phyloP scores from a whole-genome alignment of 2,888 invertebrate genomes.

The Meta bourneti region DNA sequence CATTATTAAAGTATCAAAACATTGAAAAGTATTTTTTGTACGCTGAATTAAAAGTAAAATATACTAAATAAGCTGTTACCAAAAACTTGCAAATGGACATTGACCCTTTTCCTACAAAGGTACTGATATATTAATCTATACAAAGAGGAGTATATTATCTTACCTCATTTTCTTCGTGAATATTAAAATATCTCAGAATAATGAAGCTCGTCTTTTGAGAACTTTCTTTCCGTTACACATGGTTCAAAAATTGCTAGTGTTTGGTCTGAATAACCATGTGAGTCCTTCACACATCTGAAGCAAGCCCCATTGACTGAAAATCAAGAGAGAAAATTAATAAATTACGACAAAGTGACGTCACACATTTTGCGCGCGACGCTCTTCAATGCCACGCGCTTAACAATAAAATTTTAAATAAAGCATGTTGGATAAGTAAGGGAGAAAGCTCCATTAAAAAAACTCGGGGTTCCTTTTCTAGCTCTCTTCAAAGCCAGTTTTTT shows the following conservation, averaged over 20 bases:
- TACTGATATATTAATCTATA: too few relatives aligned
- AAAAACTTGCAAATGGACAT: too few relatives aligned
- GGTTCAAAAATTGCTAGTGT: neutral
- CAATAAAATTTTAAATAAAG: conserved; percentile 72
- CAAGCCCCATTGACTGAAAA: conserved; percentile 10
- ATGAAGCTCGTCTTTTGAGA: too few relatives aligned
- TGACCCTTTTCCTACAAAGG: too few relatives aligned
- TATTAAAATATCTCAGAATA: too few relatives aligned
- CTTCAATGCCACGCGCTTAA: conserved; percentile 53
- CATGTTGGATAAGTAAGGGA: conserved; percentile 23
- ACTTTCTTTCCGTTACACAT: neutral
- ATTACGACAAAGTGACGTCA: conserved; percentile 42
- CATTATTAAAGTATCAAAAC: too few relatives aligned
- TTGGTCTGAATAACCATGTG: neutral
- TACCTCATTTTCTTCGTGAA: too few relatives aligned
- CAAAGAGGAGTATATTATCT: too few relatives aligned
- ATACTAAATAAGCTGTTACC: too few relatives aligned
- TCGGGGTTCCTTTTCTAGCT: conserved; percentile 23
- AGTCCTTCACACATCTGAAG: conserved; percentile 11
- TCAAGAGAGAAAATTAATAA: conserved; percentile 23
- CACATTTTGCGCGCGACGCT: conserved; percentile 22
- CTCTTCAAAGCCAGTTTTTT: conserved; percentile 14
- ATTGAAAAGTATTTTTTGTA: too few relatives aligned
- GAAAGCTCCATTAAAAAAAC: conserved; percentile 36
- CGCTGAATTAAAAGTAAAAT: too few relatives aligned